Evolutionary conservation across 2,113 vertebrate genomes (phyloP), one percentile per base, ranked within the genome.

Genomic region (Speoplatyrhinus poulsoni): DNA sequence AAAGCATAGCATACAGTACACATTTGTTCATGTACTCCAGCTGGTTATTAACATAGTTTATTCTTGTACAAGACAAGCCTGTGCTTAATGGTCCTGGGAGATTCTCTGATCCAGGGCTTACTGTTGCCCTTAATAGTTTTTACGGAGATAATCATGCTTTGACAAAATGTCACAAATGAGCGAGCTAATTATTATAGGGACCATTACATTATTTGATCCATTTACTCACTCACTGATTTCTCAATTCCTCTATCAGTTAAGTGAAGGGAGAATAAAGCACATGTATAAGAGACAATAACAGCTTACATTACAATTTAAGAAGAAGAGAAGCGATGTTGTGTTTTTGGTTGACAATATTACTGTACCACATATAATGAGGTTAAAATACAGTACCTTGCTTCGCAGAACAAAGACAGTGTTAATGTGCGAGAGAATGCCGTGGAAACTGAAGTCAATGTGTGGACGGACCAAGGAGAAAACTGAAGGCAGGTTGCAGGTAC

Each of bases 371-470:
- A 50, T 50, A 15, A 50, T 50, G 7, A 41, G 9, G 10, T 54
- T 46, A 50, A 19, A 10, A 53, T 32, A 54, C 49, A 57, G 88
- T 94, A 99, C 98, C 97, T 98, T 99, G 90, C 96, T 99, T 73
- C 97, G 93, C 72, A 99, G 87, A 48, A 99, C 97, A 9, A 99
- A 99, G 60, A 99, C 98, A 0, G 97, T 99, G 91, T 99, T 99
- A 92, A 99, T 99, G 89, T 99, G 97, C 12, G 98, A 99, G 32
- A 99, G 95, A 85, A 99, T 99, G 67, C 98, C 97, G 46, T 99
- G 96, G 89, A 96, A 99, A 84, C 96, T 96, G 88, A 97, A 98
- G 86, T 99, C 98, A 65, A 99, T 99, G 77, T 99, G 98, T 73
- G 98, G 97, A 68, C 98, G 96, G 67, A 99, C 97, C 90, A 99